Conservation (phyloP, 2,113 vertebrate genomes). For the Spheniscus mendiculus region DNA sequence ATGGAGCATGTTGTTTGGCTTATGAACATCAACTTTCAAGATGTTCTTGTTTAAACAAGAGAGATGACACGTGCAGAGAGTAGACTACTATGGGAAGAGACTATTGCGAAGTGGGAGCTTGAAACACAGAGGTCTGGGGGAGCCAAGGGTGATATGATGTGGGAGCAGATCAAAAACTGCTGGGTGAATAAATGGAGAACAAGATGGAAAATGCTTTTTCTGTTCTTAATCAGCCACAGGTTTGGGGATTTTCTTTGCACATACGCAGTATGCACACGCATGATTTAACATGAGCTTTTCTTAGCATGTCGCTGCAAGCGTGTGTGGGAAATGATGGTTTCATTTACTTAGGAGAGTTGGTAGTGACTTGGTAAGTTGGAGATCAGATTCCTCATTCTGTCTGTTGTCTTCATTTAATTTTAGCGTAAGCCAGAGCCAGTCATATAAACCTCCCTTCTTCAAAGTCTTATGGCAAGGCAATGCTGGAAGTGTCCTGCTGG, state of each 20-base stretch:
- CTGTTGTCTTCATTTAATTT: not conserved
- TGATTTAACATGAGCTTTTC: not conserved
- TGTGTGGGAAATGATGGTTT: not conserved
- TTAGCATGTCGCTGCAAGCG: not conserved
- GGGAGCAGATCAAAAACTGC: not conserved
- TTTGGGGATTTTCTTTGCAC: not conserved
- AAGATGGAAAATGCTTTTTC: not conserved
- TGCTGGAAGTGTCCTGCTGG: not conserved
- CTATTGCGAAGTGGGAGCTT: not conserved
- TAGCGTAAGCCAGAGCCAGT: not conserved
- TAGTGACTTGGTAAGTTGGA: not conserved
- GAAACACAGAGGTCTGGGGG: not conserved
- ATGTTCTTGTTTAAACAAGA: not conserved
- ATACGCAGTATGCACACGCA: rapidly evolving
- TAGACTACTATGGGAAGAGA: not conserved
- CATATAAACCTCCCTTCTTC: not conserved
- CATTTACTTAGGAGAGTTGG: not conserved
- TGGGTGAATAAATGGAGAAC: not conserved
- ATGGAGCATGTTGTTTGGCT: not conserved
- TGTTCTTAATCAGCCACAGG: not conserved
- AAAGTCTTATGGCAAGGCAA: not conserved
- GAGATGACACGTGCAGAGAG: not conserved
- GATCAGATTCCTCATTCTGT: not conserved
- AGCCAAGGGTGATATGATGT: not conserved
- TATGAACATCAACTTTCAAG: not conserved